These are phyloP conservation scores for Ectropis grisescens DNA, from an alignment of 1,140 invertebrate genomes.

Conservation along the genomic window DNA sequence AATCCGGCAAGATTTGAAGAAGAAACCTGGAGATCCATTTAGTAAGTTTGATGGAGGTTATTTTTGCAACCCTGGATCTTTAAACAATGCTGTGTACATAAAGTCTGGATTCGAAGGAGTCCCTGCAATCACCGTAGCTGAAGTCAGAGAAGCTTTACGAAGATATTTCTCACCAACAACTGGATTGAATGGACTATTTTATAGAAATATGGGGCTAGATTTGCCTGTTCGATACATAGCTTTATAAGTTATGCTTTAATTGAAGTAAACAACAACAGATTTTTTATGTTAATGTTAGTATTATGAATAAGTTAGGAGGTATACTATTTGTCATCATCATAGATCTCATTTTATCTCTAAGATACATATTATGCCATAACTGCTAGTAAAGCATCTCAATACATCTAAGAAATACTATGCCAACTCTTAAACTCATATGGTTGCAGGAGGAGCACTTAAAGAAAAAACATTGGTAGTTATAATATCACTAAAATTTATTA, in stretches of 20 bases:
- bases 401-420: too few species aligned
- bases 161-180: slow-evolving; percentile 58
- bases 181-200: slow-evolving; percentile 61
- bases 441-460: too few species aligned
- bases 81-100: slow-evolving; percentile 68
- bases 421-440: too few species aligned
- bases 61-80: slow-evolving; percentile 64
- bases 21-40: slow-evolving; percentile 70
- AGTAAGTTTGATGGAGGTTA: slow-evolving; percentile 67
- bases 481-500: too few species aligned
- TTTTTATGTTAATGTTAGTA: too few species aligned
- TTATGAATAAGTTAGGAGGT: too few species aligned
- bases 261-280: too few species aligned
- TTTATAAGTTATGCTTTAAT: slow-evolving; percentile 15
- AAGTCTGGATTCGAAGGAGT: slow-evolving; percentile 67
- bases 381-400: too few species aligned
- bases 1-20: slow-evolving; percentile 73
- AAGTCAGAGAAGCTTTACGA: slow-evolving; percentile 70
- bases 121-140: slow-evolving; percentile 65
- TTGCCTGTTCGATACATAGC: slow-evolving; percentile 44
- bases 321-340: too few species aligned
- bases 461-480: too few species aligned
- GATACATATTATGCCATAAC: too few species aligned
- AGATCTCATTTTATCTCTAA: too few species aligned
- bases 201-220: slow-evolving; percentile 50